Evolutionary conservation across 2,888 invertebrate species (phyloP).

Genomic region (Xestia ashworthii): DNA sequence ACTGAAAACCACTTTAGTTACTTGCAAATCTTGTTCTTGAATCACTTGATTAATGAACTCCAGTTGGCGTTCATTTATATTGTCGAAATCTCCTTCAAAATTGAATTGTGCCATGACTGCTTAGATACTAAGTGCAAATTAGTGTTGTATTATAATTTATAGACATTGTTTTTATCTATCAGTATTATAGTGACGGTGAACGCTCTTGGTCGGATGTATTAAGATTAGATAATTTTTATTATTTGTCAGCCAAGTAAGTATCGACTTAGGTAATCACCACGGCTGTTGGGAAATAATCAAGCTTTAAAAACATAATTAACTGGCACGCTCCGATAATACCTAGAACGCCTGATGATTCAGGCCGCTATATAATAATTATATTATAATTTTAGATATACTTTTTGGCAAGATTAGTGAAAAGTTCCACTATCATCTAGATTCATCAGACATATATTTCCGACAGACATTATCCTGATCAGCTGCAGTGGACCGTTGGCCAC

Average conservation of each 20-base stretch:
- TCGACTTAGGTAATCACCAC: neutral
- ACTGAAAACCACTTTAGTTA: constrained; percentile 67
- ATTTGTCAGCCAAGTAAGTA: neutral
- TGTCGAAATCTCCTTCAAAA: constrained; percentile 70
- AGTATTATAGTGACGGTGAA: neutral
- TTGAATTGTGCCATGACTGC: constrained; percentile 64
- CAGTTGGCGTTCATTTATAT: constrained; percentile 67
- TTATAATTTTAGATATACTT: neutral
- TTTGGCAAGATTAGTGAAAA: neutral
- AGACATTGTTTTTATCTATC: constrained; percentile 32
- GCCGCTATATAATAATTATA: neutral
- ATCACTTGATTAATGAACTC: constrained; percentile 72
- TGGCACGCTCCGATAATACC: neutral
- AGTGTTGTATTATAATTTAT: constrained; percentile 28
- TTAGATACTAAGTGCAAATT: constrained; percentile 24
- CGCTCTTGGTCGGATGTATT: constrained; percentile 8
- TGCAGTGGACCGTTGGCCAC: neutral
- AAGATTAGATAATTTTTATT: constrained; percentile 32
- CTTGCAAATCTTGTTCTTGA: constrained; percentile 67
- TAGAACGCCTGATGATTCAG: neutral
- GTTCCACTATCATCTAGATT: neutral
- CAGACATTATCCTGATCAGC: neutral
- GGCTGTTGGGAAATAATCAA: neutral
- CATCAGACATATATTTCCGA: neutral
- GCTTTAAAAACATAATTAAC: neutral